Conservation (phyloP, 2,888 invertebrate genomes). For the Pecten maximus region DNA sequence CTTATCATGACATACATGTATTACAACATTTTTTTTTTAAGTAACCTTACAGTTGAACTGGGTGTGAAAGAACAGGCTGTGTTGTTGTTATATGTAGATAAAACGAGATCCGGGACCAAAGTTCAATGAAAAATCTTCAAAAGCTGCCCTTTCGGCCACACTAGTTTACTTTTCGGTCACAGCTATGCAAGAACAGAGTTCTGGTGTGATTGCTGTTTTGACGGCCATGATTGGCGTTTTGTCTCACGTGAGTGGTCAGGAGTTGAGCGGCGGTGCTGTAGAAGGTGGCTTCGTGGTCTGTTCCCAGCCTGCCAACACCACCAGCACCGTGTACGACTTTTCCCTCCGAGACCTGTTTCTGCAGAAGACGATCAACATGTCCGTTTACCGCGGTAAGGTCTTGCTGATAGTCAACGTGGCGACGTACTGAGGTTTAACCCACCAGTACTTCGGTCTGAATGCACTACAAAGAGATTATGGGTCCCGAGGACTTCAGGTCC, state of each 20-base stretch:
- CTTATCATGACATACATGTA: too few relatives aligned
- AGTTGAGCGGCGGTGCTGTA: too few relatives aligned
- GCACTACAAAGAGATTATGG: conserved; percentile 82
- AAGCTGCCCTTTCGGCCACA: too few relatives aligned
- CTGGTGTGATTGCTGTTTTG: too few relatives aligned
- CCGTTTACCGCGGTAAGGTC: conserved; percentile 64
- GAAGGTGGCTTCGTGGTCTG: conserved; percentile 31
- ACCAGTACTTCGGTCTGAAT: conserved; percentile 83
- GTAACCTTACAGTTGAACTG: too few relatives aligned
- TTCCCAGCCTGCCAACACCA: conserved; percentile 40
- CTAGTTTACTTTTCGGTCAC: too few relatives aligned
- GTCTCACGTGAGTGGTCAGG: not conserved
- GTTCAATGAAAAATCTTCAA: too few relatives aligned
- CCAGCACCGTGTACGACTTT: conserved; percentile 60
- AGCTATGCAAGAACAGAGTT: too few relatives aligned
- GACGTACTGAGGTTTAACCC: conserved; percentile 84
- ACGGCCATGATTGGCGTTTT: not conserved
- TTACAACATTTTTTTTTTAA: too few relatives aligned
- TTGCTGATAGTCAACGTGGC: conserved; percentile 83
- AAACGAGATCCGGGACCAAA: too few relatives aligned
- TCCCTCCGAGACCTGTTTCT: conserved; percentile 57
- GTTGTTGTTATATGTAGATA: too few relatives aligned
- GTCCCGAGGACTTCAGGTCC: conserved; percentile 77
- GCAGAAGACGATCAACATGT: conserved; percentile 59
- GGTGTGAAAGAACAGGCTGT: too few relatives aligned